Evolutionary conservation across 2,113 vertebrate genomes (phyloP).

Genomic region (Mus spicilegus): DNA sequence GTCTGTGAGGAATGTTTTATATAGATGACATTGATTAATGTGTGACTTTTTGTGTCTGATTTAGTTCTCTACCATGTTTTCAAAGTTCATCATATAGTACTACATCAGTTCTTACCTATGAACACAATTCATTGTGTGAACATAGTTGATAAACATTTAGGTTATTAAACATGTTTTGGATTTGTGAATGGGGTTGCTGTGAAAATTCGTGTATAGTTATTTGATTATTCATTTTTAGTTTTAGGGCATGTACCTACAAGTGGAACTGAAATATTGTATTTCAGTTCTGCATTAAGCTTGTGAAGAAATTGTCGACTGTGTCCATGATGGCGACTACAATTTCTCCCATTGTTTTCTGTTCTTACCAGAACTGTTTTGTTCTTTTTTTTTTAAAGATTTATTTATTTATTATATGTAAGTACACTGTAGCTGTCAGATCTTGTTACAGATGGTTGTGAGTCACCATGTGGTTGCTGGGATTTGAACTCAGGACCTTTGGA

Average conservation of each 20-base stretch:
- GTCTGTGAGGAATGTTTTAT: not conserved
- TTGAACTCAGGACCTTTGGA: no score
- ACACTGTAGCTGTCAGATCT: no score
- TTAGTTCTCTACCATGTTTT: constrained; percentile 13
- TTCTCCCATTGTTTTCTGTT: not conserved
- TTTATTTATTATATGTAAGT: no score
- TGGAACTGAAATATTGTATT: not conserved
- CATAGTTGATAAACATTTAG: not conserved
- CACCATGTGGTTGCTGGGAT: no score
- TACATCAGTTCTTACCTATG: not conserved
- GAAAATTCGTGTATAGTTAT: not conserved
- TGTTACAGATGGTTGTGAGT: no score
- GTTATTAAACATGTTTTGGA: not conserved
- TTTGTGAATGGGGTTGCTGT: not conserved
- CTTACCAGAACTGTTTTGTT: not conserved
- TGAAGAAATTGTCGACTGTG: constrained; percentile 1
- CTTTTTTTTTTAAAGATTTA: no score
- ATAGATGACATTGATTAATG: not conserved
- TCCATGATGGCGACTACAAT: not conserved
- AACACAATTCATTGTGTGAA: not conserved
- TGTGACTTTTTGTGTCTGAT: not conserved
- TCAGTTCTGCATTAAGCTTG: not conserved
- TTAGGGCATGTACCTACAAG: not conserved
- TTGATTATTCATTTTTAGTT: constrained; percentile 14
- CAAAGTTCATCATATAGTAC: not conserved